These are phyloP conservation scores for Platichthys stellatus DNA, from an alignment of 2,113 vertebrate genomes.

Conservation along the genomic window DNA sequence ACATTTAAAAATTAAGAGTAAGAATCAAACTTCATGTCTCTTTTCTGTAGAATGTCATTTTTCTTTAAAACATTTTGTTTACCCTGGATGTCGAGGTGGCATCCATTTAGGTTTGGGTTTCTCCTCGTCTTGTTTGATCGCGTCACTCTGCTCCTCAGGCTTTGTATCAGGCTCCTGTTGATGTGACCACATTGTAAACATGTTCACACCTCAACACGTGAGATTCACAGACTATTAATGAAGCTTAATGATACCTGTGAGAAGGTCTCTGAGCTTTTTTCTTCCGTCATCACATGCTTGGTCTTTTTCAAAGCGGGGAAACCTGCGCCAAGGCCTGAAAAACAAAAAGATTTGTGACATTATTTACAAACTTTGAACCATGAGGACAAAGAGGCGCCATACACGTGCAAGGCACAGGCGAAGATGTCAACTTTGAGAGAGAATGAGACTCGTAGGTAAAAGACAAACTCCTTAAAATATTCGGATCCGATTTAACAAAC, in stretches of 20 bases:
- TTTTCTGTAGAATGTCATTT: neutral
- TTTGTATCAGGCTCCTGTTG: conserved; percentile 56
- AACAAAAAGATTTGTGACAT: neutral
- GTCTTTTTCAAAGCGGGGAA: conserved; percentile 78
- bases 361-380: neutral
- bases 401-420: no score
- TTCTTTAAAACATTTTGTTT: neutral
- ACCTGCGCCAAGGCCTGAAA: conserved; percentile 71
- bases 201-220: neutral
- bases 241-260: conserved; percentile 47
- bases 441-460: no score
- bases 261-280: conserved; percentile 23
- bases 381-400: no score
- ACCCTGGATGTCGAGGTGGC: conserved; percentile 78
- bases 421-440: no score
- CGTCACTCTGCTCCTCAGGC: conserved; percentile 36
- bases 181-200: conserved; percentile 6
- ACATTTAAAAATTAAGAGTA: conserved; percentile 13
- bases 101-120: conserved; percentile 75
- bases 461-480: no score
- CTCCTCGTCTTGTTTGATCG: conserved; percentile 43
- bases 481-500: no score
- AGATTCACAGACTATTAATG: neutral
- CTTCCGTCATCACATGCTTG: conserved; percentile 39
- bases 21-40: neutral